These are phyloP conservation scores for Pangasianodon gigas DNA, from an alignment of 2,113 vertebrate species.

Conservation along the genomic window DNA sequence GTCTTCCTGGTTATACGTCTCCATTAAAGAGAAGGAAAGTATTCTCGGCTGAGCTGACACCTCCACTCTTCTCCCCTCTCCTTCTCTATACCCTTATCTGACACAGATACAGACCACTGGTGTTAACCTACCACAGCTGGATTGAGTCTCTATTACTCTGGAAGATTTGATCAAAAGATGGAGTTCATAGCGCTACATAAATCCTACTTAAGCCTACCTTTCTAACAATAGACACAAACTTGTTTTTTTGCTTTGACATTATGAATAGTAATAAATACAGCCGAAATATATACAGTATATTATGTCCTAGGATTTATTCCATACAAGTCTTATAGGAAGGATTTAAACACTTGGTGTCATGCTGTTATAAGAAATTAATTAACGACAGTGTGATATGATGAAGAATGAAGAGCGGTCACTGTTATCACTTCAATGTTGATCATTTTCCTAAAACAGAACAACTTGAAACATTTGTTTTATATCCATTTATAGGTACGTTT, in stretches of 20 bases:
- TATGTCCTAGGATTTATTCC: neutral
- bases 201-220: neutral
- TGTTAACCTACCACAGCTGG: neutral
- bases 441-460: neutral
- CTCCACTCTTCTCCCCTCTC: slow-evolving; percentile 15
- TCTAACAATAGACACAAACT: neutral
- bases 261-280: neutral
- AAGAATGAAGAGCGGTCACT: neutral
- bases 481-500: neutral
- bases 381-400: neutral
- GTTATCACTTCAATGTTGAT: neutral
- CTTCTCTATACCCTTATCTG: slow-evolving; percentile 28
- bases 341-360: neutral
- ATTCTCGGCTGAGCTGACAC: slow-evolving; percentile 30
- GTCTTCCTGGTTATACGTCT: slow-evolving; percentile 52
- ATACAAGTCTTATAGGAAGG: neutral
- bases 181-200: neutral
- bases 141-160: neutral
- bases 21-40: slow-evolving; percentile 45
- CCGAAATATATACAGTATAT: neutral
- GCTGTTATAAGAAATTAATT: too few species aligned
- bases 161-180: neutral
- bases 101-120: neutral
- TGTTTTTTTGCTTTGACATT: neutral
- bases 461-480: neutral